phyloP scores from a whole-genome alignment of 1,140 invertebrate species.

The Venustaconcha ellipsiformis region DNA sequence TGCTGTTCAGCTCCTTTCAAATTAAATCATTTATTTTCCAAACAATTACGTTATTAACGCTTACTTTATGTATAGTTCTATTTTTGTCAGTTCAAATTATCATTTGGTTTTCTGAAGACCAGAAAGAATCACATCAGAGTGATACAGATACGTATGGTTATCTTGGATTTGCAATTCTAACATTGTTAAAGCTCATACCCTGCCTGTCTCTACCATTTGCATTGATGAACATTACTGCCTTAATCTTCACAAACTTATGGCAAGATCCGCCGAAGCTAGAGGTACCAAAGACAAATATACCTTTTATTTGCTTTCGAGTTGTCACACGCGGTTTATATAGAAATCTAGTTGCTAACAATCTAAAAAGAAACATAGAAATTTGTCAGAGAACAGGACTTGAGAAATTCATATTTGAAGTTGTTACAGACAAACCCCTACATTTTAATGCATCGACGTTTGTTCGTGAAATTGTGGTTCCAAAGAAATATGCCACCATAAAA shows the following conservation, averaged over 20 bases:
- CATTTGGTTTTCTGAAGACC: too few relatives aligned
- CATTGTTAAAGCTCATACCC: not conserved
- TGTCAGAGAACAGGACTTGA: constrained; percentile 90
- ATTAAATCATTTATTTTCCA: too few relatives aligned
- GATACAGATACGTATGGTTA: constrained; percentile 6
- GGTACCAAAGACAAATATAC: constrained; percentile 89
- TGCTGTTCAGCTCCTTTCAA: too few relatives aligned
- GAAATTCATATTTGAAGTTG: constrained; percentile 96
- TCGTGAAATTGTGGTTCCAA: constrained; percentile 88
- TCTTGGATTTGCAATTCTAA: constrained; percentile 1
- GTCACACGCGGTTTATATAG: constrained; percentile 96
- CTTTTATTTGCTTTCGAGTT: constrained; percentile 93
- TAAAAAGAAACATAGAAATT: constrained; percentile 86
- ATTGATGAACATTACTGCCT: constrained; percentile 77
- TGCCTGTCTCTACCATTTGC: constrained; percentile 20
- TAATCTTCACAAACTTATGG: constrained; percentile 88
- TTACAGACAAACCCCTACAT: constrained; percentile 90
- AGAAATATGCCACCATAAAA: constrained; percentile 85
- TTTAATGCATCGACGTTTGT: constrained; percentile 78
- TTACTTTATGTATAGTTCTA: too few relatives aligned
- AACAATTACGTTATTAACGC: too few relatives aligned
- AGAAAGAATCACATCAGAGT: not conserved
- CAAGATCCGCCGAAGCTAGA: constrained; percentile 91
- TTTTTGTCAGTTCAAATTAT: too few relatives aligned
- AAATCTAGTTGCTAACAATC: constrained; percentile 88